Base-by-base conservation (phyloP, 2,797 vertebrate species). In the Pangasius larnaudii region DNA sequence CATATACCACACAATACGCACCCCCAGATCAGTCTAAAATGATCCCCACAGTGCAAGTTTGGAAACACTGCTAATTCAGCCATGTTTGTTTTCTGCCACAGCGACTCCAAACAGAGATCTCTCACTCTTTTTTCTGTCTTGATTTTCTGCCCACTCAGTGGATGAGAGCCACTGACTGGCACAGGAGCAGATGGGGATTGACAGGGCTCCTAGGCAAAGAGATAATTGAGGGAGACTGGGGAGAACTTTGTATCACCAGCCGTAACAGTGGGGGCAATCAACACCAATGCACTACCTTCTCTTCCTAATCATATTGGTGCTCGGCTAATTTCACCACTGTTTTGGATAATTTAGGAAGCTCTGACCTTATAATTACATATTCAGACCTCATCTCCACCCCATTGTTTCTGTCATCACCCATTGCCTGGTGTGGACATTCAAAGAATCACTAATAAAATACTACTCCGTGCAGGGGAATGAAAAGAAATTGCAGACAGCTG, bases 221-320 rank as follows among this genome's bases (percentile, higher is more conserved):
- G 94, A 94, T 96, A 96, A 96, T 96, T 95, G 95, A 94, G 92
- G 93, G 91, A 94, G 95, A 95, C 94, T 92, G 90, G 93, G 92
- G 94, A 94, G 93, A 93, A 92, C 93, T 94, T 94, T 92, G 93
- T 39, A 94, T 92, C 91, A 93, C 93, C 91, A 92, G 90, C 92
- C 93, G 93, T 94, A 94, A 96, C 93, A 93, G 93, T 93, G 93
- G 91, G 92, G 95, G 92, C 95, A 96, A 95, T 96, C 95, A 92
- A 95, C 96, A 93, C 87, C 87, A 94, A 91, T 90, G 90, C 88
- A 92, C 93, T 93, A 94, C 92, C 91, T 92, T 93, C 89, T 86
- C 56, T 89, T 84, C 81, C 36, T 90, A 91, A 92, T 89, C 83
- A 91, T 92, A 88, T 88, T 84, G 90, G 84, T 67, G 90, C 85